Evolutionary conservation across 1,140 invertebrate species (phyloP).

Genomic region (Hycleus cichorii): DNA sequence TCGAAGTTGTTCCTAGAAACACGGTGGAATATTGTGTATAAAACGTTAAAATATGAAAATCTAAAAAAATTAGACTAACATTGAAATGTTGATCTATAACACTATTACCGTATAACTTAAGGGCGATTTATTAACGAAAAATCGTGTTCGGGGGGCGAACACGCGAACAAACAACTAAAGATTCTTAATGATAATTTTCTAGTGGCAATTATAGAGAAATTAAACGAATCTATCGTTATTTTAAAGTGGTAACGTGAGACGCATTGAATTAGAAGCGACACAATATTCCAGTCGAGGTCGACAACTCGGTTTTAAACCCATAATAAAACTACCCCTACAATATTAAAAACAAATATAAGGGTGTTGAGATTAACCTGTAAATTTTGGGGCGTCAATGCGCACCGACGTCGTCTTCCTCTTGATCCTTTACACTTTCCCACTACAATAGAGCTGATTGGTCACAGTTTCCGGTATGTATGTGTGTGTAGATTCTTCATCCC

Average conservation of each 20-base stretch:
- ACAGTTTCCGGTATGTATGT: conserved; percentile 25
- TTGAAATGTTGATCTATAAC: conserved; percentile 17
- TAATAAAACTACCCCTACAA: no score
- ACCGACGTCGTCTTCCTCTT: conserved; percentile 8
- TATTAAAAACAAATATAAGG: no score
- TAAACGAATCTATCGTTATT: no score
- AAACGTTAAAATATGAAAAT: no score
- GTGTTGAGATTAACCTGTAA: no score
- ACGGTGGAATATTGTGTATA: no score
- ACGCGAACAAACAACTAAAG: not conserved
- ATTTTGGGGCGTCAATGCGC: not conserved
- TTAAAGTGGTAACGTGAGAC: conserved; percentile 27
- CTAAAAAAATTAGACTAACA: not conserved
- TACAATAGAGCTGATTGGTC: conserved; percentile 20
- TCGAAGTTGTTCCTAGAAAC: no score
- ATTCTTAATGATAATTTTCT: not conserved
- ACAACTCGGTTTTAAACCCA: not conserved
- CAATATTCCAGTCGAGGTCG: conserved; percentile 26
- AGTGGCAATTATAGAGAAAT: no score
- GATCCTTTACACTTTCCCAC: conserved; percentile 1
- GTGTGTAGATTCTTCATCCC: conserved; percentile 4
- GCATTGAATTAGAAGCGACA: conserved; percentile 31
- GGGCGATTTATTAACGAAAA: conserved; percentile 1
- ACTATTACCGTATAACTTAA: conserved; percentile 1
- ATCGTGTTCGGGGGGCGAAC: not conserved